These are phyloP conservation scores for Drosophila subobscura DNA, from an alignment of 1,140 invertebrate genomes.

Conservation along the genomic window DNA sequence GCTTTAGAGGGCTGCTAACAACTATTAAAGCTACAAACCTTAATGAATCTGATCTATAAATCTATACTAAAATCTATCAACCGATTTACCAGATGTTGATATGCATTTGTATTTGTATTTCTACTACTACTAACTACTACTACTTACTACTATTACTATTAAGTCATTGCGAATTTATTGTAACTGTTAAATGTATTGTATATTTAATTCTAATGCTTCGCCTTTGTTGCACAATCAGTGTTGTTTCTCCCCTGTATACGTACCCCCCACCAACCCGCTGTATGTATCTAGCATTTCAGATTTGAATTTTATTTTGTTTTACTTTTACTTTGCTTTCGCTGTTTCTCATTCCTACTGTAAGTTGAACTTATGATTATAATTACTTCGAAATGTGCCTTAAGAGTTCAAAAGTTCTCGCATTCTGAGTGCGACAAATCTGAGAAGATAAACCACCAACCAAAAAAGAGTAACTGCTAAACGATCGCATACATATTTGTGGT, in stretches of 20 bases:
- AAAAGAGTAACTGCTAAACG: constrained; percentile 31
- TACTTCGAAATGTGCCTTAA: constrained; percentile 77
- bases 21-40: constrained; percentile 50
- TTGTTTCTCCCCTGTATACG: constrained; percentile 28
- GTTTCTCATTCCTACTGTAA: constrained; percentile 41
- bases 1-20: constrained; percentile 59
- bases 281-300: background rate
- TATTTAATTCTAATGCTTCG: constrained; percentile 32
- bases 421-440: constrained; percentile 41
- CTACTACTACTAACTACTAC: constrained; percentile 39
- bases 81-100: constrained; percentile 57
- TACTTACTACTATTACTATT: constrained; percentile 37
- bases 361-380: constrained; percentile 40
- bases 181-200: constrained; percentile 58
- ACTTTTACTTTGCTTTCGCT: constrained; percentile 39
- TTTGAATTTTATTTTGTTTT: constrained; percentile 5
- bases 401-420: constrained; percentile 62
- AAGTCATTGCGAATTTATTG: constrained; percentile 78
- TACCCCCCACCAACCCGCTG: constrained; percentile 2
- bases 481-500: constrained; percentile 4
- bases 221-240: constrained; percentile 59
- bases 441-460: constrained; percentile 20
- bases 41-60: constrained; percentile 28
- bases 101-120: constrained; percentile 62
- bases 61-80: constrained; percentile 38